Evolutionary conservation across 2,888 invertebrate genomes (phyloP), one percentile per base, ranked within the genome.

Genomic region (Caenorhabditis sulstoni): DNA sequence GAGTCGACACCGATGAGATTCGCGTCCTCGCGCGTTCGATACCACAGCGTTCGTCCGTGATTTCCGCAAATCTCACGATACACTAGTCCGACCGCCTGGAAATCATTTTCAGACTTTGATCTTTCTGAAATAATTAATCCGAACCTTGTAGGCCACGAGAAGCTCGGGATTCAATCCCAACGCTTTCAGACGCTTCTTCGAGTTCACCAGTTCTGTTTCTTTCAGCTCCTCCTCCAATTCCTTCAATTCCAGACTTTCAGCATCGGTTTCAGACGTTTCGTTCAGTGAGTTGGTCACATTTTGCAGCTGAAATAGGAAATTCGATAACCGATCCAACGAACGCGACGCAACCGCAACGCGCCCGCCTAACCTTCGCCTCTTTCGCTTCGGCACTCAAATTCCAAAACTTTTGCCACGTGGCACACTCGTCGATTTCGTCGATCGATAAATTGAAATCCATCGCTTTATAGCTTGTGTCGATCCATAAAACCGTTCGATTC

Each of bases 61-160:
- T 85, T 80, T 0, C 85, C 87, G 45, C 89, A 89, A n/a, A 90
- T 82, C 59, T 88, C 87, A 65, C 82, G 82, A 67, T 83, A 89
- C 18, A 87, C 68, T 11, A 89, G 35, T 3, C 87, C 87, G 41
- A 90, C 81, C 3, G 82, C 86, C 87, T 88, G 58, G 39, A 81
- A 75, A 14, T 3, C 9, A 14, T 41, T 47, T 79, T 41, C n/a
- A 64, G 11, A 41, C 2, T 41, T 8, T 41, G 11, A 41, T 11
- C n/a, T n/a, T n/a, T n/a, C n/a, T n/a, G n/a, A n/a, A n/a, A n/a
- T n/a, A n/a, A n/a, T n/a, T n/a, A n/a, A 12, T 35, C 52, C 49
- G 45, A 12, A 87, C 87, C 67, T 86, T 83, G 59, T 81, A 86
- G 18, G 79, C 82, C n/a, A 85, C 85, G 16, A 89, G 61, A 1